A percentile compares a stretch with the other conserved stretches of the same genome.
Evolutionary conservation across 2,888 invertebrate genomes (phyloP).

Genomic region (Meliscaeva auricollis): DNA sequence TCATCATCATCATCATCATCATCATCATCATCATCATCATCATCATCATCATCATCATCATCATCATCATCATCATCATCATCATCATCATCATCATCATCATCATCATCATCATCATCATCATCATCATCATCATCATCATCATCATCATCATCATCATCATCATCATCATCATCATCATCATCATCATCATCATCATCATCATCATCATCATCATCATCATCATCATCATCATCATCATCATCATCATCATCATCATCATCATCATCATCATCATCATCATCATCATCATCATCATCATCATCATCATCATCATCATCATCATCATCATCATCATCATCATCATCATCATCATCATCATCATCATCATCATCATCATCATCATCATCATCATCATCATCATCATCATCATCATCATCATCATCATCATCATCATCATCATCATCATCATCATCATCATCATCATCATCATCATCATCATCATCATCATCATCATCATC

Average conservation of each 20-base stretch:
- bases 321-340: neutral
- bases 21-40: conserved; percentile 1
- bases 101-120: neutral
- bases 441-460: neutral
- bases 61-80: conserved; percentile 1
- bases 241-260: neutral
- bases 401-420: neutral
- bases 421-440: neutral
- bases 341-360: neutral
- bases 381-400: neutral
- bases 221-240: neutral
- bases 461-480: neutral
- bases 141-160: conserved; percentile 1
- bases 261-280: neutral
- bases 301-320: neutral
- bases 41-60: conserved; percentile 1
- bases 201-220: neutral
- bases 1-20: conserved; percentile 1
- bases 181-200: conserved; percentile 1
- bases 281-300: neutral
- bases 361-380: neutral
- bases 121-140: conserved; percentile 1
- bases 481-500: neutral
- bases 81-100: conserved; percentile 1
- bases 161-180: neutral